A percentile compares a stretch with the other conserved stretches of the same genome.
Evolutionary conservation across 2,888 invertebrate genomes (phyloP).

Genomic region (Drosophila multiciliata): DNA sequence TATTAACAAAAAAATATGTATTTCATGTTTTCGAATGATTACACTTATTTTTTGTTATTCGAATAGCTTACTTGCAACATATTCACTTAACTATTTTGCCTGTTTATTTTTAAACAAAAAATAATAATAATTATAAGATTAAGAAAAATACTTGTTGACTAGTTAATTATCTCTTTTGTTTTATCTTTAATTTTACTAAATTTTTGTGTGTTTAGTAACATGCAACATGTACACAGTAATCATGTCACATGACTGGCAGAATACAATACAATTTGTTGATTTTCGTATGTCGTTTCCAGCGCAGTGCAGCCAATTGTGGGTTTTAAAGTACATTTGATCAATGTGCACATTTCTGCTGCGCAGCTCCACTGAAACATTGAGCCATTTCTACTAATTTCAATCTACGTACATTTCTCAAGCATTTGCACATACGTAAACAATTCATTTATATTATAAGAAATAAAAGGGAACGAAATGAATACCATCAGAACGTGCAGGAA

Average conservation of each 20-base stretch:
- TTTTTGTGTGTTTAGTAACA: not conserved
- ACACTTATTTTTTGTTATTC: too few species aligned
- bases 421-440: not conserved
- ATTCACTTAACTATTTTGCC: not conserved
- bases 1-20: not conserved
- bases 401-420: slow-evolving; percentile 5
- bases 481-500: slow-evolving; percentile 12
- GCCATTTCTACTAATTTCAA: slow-evolving; percentile 28
- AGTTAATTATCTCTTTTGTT: not conserved
- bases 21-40: too few species aligned
- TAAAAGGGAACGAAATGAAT: slow-evolving; percentile 25
- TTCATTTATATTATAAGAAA: slow-evolving; percentile 15
- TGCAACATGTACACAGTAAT: not conserved
- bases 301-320: slow-evolving; percentile 7
- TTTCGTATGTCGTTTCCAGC: not conserved
- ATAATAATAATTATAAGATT: not conserved
- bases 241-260: not conserved
- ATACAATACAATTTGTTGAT: not conserved
- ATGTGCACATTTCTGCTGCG: not conserved
- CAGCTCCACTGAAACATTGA: slow-evolving; percentile 23
- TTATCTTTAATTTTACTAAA: not conserved
- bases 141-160: not conserved
- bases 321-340: slow-evolving; percentile 15
- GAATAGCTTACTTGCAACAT: not conserved
- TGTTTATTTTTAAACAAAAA: not conserved